Conservation (phyloP, 2,888 invertebrate species). For the Pseudococcus longispinus region DNA sequence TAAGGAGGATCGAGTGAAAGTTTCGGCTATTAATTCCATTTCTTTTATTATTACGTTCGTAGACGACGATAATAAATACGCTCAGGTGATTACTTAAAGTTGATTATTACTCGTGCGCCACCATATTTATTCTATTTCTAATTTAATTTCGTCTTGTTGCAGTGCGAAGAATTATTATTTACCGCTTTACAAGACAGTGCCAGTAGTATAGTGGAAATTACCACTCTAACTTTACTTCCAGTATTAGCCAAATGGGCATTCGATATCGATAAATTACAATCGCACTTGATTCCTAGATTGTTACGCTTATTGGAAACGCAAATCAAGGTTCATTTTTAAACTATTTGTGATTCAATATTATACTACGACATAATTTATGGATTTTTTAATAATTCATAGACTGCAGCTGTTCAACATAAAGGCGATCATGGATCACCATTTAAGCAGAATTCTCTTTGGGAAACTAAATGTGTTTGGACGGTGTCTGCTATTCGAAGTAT, state of each 20-base stretch:
- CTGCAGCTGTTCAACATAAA: constrained; percentile 54
- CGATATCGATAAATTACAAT: constrained; percentile 66
- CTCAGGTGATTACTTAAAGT: constrained; percentile 62
- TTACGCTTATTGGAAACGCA: constrained; percentile 60
- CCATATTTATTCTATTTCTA: background rate
- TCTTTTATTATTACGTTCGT: constrained; percentile 71
- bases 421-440: constrained; percentile 50
- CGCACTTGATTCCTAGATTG: constrained; percentile 65
- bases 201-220: constrained; percentile 66
- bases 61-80: constrained; percentile 72
- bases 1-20: constrained; percentile 69
- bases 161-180: constrained; percentile 69
- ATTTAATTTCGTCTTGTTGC: constrained; percentile 57
- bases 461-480: constrained; percentile 56
- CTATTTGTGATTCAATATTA: background rate
- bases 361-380: background rate
- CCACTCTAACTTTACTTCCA: constrained; percentile 68
- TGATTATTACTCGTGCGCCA: background rate
- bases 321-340: constrained; percentile 58
- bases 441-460: constrained; percentile 56
- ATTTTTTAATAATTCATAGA: constrained; percentile 18
- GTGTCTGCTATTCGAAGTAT: constrained; percentile 62
- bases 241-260: constrained; percentile 72
- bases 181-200: constrained; percentile 69
- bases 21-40: constrained; percentile 70